Conservation (phyloP, 2,797 vertebrate genomes). For the Trichosurus vulpecula region DNA sequence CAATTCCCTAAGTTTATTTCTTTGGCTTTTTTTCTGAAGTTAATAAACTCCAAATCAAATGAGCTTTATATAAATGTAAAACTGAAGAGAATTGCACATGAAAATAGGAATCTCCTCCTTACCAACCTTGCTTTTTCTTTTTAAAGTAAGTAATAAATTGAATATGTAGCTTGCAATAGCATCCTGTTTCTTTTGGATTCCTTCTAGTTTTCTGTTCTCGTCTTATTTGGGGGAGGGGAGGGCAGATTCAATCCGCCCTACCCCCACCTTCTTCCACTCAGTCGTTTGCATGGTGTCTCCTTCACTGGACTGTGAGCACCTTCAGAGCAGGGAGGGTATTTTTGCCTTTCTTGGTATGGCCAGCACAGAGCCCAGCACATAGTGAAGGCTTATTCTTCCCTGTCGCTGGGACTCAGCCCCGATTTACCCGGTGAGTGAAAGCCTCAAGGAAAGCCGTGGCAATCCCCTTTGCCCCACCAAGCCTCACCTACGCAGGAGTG, state of each 20-base stretch:
- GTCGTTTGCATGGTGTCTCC: neutral
- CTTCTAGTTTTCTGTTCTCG: too few species aligned
- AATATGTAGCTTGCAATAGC: too few species aligned
- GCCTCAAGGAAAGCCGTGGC: neutral
- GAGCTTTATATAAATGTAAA: too few species aligned
- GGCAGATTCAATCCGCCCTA: rapidly evolving
- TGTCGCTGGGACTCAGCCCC: neutral
- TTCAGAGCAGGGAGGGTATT: neutral
- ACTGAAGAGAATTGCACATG: too few species aligned
- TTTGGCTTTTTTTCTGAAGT: too few species aligned
- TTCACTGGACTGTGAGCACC: neutral
- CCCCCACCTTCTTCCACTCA: neutral
- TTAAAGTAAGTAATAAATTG: too few species aligned
- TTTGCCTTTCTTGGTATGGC: neutral
- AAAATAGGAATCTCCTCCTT: too few species aligned
- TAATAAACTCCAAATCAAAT: too few species aligned
- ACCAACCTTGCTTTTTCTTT: too few species aligned
- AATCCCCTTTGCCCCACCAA: neutral
- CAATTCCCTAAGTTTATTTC: too few species aligned
- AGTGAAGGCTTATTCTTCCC: neutral
- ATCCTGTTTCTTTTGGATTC: neutral
- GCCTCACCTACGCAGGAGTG: slow-evolving; percentile 87
- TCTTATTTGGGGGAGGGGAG: neutral
- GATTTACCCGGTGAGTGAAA: neutral
- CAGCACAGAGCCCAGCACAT: neutral